A percentile compares a stretch with the other conserved stretches of the same genome.
Evolutionary conservation across 2,888 invertebrate genomes (phyloP).

Genomic region (Dryocosmus kuriphilus): DNA sequence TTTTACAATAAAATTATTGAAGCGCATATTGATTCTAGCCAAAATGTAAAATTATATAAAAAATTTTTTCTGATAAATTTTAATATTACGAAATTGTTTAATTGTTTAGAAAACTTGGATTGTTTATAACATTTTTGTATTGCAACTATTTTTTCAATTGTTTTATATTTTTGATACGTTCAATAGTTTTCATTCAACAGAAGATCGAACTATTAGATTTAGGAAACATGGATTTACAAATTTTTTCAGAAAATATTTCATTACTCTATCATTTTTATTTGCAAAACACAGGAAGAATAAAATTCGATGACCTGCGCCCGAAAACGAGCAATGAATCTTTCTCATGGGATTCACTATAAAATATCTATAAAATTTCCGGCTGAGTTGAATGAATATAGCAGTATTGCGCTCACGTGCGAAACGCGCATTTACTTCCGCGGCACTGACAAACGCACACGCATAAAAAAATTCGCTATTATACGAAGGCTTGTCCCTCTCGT

Average conservation of each 20-base stretch:
- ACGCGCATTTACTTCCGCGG: background rate
- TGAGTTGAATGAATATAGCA: background rate
- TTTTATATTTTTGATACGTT: too few relatives aligned
- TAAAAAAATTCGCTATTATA: background rate
- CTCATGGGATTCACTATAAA: background rate
- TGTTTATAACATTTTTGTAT: too few relatives aligned
- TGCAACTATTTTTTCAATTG: too few relatives aligned
- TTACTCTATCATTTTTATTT: background rate
- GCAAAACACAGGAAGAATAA: background rate
- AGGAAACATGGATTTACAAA: background rate
- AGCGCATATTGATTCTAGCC: too few relatives aligned
- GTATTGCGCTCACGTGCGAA: background rate
- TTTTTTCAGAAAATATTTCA: background rate
- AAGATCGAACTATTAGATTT: too few relatives aligned
- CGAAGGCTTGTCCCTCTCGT: background rate
- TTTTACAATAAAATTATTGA: too few relatives aligned
- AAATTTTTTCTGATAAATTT: too few relatives aligned
- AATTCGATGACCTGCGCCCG: background rate
- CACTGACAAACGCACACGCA: background rate
- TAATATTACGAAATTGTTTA: too few relatives aligned
- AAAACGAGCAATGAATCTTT: background rate
- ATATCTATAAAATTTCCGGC: slow-evolving; percentile 1
- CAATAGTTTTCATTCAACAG: too few relatives aligned
- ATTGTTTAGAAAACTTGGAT: too few relatives aligned
- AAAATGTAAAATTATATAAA: too few relatives aligned